Conservation (phyloP, 2,888 invertebrate species). For the Brachylomia viminalis region DNA sequence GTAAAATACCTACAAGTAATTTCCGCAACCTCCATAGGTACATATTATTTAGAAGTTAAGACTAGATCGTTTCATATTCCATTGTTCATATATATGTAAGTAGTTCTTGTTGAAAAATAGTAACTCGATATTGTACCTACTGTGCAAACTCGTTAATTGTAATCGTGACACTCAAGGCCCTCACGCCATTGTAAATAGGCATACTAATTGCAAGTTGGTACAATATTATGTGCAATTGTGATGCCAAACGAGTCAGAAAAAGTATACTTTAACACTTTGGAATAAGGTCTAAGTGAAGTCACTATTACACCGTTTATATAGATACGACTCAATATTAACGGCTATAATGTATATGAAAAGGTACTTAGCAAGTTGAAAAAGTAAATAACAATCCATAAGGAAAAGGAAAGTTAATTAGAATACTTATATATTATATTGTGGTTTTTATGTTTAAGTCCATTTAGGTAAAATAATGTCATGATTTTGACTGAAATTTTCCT, state of each 20-base stretch:
- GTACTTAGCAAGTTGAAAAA: background rate
- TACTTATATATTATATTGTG: background rate
- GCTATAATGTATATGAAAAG: background rate
- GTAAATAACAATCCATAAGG: background rate
- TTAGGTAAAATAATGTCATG: background rate
- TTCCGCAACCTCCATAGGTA: background rate
- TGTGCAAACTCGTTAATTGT: slow-evolving; percentile 16
- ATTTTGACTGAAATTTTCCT: background rate
- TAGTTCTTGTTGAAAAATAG: background rate
- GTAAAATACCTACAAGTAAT: slow-evolving; percentile 18
- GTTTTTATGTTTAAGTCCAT: background rate
- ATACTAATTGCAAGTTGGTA: slow-evolving; percentile 14
- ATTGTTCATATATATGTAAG: background rate
- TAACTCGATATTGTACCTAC: background rate
- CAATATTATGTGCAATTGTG: slow-evolving; percentile 6
- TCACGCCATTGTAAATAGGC: background rate
- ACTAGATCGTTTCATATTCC: background rate
- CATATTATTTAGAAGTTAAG: background rate
- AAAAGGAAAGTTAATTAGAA: background rate
- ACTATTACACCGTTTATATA: background rate
- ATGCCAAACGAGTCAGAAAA: background rate
- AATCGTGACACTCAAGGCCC: slow-evolving; percentile 24
- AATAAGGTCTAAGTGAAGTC: slow-evolving; percentile 1
- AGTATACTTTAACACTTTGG: background rate
- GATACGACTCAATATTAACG: background rate